phyloP scores from a whole-genome alignment of 2,113 vertebrate genomes.

The Ophiodon elongatus region DNA sequence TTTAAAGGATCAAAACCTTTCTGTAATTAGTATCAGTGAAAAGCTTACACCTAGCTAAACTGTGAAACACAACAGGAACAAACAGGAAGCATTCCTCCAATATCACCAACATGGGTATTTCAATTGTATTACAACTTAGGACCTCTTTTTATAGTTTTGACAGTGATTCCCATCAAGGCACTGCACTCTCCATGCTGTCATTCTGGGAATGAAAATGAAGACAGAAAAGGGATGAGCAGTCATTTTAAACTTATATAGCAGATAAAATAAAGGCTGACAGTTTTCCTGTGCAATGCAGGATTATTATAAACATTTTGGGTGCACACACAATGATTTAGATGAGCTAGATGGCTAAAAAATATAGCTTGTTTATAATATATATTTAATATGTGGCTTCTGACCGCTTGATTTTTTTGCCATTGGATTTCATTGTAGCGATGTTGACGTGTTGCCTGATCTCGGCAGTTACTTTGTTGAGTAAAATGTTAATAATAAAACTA shows the following conservation, averaged over 20 bases:
- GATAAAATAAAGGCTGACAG: not conserved
- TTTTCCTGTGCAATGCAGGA: not conserved
- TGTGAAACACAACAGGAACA: constrained; percentile 4
- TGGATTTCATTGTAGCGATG: not conserved
- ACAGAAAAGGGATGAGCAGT: too few species aligned
- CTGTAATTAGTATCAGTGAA: not conserved
- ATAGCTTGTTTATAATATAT: not conserved
- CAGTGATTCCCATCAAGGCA: not conserved
- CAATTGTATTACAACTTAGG: not conserved
- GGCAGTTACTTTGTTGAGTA: not conserved
- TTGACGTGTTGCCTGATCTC: not conserved
- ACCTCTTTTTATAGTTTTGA: not conserved
- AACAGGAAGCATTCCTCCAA: not conserved
- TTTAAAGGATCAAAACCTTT: constrained; percentile 21
- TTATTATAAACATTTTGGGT: not conserved
- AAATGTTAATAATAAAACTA: not conserved
- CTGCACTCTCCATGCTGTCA: too few species aligned
- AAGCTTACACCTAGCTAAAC: constrained; percentile 25
- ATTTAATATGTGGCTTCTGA: not conserved
- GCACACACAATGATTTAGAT: not conserved
- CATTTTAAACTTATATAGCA: not conserved
- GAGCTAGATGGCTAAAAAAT: not conserved
- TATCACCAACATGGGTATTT: not conserved
- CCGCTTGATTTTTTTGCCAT: not conserved
- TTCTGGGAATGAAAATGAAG: too few species aligned